Evolutionary conservation across 2,797 vertebrate genomes (phyloP).

Genomic region (Anisognathus igniventris): DNA sequence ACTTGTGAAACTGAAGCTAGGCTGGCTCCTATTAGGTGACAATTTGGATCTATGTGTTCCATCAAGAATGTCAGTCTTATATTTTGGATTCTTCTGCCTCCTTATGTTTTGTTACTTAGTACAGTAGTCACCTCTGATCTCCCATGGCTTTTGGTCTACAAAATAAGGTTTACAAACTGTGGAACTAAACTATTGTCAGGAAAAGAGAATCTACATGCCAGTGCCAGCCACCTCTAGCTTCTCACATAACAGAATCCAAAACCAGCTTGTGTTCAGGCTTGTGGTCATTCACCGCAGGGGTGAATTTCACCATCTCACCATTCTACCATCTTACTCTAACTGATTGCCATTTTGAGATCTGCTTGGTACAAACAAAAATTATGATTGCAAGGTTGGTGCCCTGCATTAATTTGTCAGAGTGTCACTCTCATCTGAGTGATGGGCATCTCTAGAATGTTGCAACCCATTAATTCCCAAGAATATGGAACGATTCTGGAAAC

Average conservation of each 20-base stretch:
- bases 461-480: neutral
- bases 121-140: neutral
- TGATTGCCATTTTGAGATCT: neutral
- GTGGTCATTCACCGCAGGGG: neutral
- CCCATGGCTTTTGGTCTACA: neutral
- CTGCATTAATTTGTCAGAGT: neutral
- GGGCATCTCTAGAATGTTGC: neutral
- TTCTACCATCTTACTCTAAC: neutral
- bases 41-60: neutral
- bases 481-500: neutral
- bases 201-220: neutral
- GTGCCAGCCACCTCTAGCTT: neutral
- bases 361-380: neutral
- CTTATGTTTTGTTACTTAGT: neutral
- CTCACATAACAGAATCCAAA: neutral
- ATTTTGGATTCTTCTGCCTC: neutral
- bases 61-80: neutral
- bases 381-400: neutral
- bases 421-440: fast-evolving
- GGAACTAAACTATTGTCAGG: neutral
- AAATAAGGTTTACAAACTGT: neutral
- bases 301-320: neutral
- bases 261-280: neutral
- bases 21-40: neutral
- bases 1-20: neutral